phyloP scores from a whole-genome alignment of 2,797 vertebrate species.

The Chrysocyon brachyurus region DNA sequence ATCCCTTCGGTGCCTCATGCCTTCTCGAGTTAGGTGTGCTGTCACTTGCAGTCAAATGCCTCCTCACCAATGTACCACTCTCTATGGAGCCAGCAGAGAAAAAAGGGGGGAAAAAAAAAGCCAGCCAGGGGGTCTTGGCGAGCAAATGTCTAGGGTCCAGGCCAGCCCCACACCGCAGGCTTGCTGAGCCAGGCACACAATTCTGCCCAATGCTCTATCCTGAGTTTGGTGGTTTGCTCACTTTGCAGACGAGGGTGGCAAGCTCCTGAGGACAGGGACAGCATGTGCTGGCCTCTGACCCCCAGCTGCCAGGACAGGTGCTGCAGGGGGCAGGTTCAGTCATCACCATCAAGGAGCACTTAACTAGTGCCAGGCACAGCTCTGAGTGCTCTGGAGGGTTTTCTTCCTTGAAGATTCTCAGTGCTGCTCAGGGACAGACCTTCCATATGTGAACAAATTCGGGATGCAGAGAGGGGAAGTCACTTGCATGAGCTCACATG shows the following conservation, averaged over 20 bases:
- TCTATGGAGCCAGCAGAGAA: background rate
- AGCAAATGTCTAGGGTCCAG: background rate
- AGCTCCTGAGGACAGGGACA: background rate
- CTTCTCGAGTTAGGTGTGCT: background rate
- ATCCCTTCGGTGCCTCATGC: background rate
- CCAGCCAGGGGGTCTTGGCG: background rate
- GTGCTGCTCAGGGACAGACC: background rate
- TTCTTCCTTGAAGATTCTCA: background rate
- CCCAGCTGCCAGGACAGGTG: background rate
- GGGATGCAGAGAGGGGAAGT: background rate
- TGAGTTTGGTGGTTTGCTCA: background rate
- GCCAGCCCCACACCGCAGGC: background rate
- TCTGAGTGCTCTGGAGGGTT: background rate
- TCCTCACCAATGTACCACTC: background rate
- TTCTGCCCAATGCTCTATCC: background rate
- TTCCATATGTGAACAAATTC: background rate
- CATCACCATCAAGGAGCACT: background rate
- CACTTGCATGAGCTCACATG: background rate
- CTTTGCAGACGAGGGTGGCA: background rate
- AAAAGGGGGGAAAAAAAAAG: background rate
- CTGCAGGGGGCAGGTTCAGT: fast-evolving
- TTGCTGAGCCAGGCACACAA: background rate
- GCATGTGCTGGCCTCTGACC: background rate
- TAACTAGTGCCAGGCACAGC: background rate
- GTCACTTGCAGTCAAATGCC: background rate